Evolutionary conservation across 2,797 vertebrate genomes (phyloP).

Genomic region (Fringilla coelebs): DNA sequence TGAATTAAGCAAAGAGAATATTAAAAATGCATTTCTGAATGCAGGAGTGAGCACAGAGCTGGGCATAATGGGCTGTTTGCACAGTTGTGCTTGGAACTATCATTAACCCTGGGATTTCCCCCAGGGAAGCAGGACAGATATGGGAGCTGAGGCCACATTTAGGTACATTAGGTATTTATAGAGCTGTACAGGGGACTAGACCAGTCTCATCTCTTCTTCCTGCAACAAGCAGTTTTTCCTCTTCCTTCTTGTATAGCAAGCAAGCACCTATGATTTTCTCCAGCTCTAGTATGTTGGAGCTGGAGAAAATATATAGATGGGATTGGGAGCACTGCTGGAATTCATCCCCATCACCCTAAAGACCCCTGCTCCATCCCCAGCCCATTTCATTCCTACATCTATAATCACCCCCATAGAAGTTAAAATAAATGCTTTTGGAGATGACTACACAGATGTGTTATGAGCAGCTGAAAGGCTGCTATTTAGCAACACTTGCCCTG

Average conservation of each 20-base stretch:
- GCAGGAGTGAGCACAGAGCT: neutral
- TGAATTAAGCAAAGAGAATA: constrained; percentile 13
- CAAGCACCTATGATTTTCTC: neutral
- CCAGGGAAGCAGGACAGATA: neutral
- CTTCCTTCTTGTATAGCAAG: neutral
- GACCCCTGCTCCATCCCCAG: neutral
- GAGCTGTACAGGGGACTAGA: neutral
- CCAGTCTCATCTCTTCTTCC: neutral
- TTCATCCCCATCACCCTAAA: neutral
- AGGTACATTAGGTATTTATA: neutral
- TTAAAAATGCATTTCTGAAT: constrained; percentile 37
- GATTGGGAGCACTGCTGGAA: neutral
- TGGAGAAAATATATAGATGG: neutral
- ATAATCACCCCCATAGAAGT: accelerated
- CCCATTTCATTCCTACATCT: neutral
- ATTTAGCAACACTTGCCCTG: neutral
- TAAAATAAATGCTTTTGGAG: neutral
- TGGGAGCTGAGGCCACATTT: neutral
- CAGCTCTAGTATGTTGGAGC: neutral
- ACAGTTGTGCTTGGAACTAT: neutral
- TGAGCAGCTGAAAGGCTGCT: neutral
- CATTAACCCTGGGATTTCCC: neutral
- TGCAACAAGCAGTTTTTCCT: neutral
- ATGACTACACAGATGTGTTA: accelerated
- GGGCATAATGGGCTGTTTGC: neutral